Base-by-base conservation (phyloP, 2,888 invertebrate genomes). In the Tenthredo notha region DNA sequence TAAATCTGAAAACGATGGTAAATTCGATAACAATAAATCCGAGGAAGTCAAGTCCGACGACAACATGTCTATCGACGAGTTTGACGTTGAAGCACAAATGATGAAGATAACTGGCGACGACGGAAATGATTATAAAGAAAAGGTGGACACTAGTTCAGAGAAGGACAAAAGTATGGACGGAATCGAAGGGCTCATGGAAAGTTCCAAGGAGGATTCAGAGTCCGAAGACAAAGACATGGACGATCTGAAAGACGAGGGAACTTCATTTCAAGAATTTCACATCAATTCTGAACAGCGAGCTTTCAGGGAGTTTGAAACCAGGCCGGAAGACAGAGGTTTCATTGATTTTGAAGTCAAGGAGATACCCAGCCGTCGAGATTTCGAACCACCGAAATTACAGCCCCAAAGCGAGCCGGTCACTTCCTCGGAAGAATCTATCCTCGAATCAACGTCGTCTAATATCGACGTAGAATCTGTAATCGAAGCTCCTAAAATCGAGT, bases 51-150 rank as follows among this genome's bases (percentile, higher is more conserved):
- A 86, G 29, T 90, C 89, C 9, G 91, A 92, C 9, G 91, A 91
- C 25, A 90, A 89, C 18, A 87, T 86, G 50, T 92, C 91, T n/a
- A 91, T 93, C 85, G 93, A 93, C 33, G 93, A 93, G 58, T 93
- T 93, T 50, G 93, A 93, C 67, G 92, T 93, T 3, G 93, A 93
- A 84, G 93, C 93, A 3, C 93, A 93, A 82, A 93, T 93, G 92
- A 93, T 92, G 85, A 93, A 91, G 85, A 92, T 93, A 47, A 93
- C 93, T 0, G 93, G 93, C 0, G 93, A 93, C 72, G 93, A 93
- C 54, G 93, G 93, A 0, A 90, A 93, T 72, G 93, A 93, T 86
- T 93, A 92, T 84, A 92, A 92, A 84, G 92, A 92, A 40, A 93
- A 93, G 65, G 85, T 91, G 0, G 92, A 93, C 9, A 90, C 88